A percentile compares a stretch with the other conserved stretches of the same genome.
Conservation (phyloP, 1,140 invertebrate genomes). For the Micrasema longulum region DNA sequence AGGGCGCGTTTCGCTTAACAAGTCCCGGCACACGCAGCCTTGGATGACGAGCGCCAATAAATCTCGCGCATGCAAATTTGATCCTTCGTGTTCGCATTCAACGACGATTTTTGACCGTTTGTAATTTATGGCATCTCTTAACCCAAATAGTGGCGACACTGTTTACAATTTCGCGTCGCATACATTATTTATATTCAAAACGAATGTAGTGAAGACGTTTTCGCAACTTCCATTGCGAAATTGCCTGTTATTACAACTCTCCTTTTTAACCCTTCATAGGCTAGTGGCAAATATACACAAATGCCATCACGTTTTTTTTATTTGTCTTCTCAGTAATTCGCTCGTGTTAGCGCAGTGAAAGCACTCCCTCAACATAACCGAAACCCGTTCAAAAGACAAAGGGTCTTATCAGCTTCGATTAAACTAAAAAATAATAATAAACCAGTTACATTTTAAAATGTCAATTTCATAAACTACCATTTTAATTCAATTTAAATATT, state of each 20-base stretch:
- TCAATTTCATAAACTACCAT: too few relatives aligned
- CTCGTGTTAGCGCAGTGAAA: too few relatives aligned
- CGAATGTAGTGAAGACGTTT: constrained; percentile 3
- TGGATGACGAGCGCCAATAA: constrained; percentile 51
- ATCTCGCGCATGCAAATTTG: constrained; percentile 53
- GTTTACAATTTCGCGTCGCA: constrained; percentile 35
- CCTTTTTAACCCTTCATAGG: too few relatives aligned
- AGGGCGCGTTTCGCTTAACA: constrained; percentile 23
- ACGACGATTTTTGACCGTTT: constrained; percentile 49
- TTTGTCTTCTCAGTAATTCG: too few relatives aligned
- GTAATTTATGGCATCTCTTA: constrained; percentile 54
- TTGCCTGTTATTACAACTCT: constrained; percentile 10
- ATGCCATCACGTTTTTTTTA: too few relatives aligned
- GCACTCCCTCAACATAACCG: too few relatives aligned
- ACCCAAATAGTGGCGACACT: constrained; percentile 50
- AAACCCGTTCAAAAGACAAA: too few relatives aligned
- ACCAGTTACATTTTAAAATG: too few relatives aligned
- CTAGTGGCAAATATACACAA: too few relatives aligned
- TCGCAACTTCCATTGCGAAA: constrained; percentile 30
- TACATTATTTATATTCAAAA: constrained; percentile 27
- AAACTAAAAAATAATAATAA: too few relatives aligned
- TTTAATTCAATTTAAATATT: too few relatives aligned
- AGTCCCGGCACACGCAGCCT: constrained; percentile 46
- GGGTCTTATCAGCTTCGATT: too few relatives aligned
- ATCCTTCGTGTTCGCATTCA: constrained; percentile 46